Percentiles rank a stretch among this genome's conserved stretches.
Conservation (phyloP, 1,140 invertebrate species). For the Phocides pigmalion region DNA sequence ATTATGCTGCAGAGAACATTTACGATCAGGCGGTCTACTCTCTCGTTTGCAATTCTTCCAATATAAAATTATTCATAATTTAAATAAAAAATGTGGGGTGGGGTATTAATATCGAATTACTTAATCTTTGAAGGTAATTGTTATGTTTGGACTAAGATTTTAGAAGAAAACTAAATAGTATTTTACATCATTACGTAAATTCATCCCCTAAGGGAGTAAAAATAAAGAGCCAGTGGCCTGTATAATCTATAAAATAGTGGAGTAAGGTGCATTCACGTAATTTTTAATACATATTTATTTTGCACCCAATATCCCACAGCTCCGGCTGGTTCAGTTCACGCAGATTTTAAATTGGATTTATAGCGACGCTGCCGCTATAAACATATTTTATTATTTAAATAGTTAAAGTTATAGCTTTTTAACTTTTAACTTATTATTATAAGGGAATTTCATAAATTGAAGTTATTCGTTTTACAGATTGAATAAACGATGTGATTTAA, state of each 20-base stretch:
- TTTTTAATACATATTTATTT: conserved; percentile 75
- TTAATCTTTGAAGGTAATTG: too few relatives aligned
- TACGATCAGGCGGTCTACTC: too few relatives aligned
- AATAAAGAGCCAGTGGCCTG: too few relatives aligned
- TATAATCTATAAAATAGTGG: background rate
- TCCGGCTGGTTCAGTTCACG: conserved; percentile 41
- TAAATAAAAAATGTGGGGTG: too few relatives aligned
- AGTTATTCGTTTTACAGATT: background rate
- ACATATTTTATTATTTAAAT: conserved; percentile 60
- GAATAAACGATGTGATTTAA: background rate
- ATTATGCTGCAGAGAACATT: too few relatives aligned
- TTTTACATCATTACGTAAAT: too few relatives aligned
- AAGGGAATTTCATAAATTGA: background rate
- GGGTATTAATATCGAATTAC: too few relatives aligned
- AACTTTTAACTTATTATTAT: background rate
- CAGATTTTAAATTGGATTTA: conserved; percentile 35
- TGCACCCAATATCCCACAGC: conserved; percentile 50
- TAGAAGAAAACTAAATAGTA: too few relatives aligned
- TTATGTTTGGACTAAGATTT: too few relatives aligned
- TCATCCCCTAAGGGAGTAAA: too few relatives aligned
- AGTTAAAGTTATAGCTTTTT: conserved; percentile 21
- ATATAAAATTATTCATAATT: too few relatives aligned
- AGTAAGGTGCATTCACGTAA: conserved; percentile 43
- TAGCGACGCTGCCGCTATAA: conserved; percentile 34
- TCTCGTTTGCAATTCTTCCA: too few relatives aligned